These are phyloP conservation scores for Luehdorfia chinensis DNA, from an alignment of 1,140 invertebrate genomes.

Conservation along the genomic window DNA sequence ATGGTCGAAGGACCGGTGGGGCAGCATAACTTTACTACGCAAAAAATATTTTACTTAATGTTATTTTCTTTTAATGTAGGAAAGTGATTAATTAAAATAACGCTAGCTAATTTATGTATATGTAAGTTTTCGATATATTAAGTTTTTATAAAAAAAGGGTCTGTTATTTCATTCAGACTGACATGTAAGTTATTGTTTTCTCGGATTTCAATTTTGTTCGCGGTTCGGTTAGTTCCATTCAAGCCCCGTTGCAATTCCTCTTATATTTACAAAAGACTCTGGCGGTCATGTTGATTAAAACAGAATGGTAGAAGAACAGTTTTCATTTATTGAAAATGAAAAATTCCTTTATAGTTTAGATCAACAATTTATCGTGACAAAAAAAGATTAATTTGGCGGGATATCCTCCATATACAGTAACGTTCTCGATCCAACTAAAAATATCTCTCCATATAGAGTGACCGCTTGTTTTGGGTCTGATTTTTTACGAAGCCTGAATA, in stretches of 20 bases:
- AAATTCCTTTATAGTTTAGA: background rate
- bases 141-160: constrained; percentile 4
- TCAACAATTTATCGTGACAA: background rate
- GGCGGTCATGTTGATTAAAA: constrained; percentile 12
- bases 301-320: constrained; percentile 1
- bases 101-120: no score
- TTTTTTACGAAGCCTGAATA: no score
- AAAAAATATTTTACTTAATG: background rate
- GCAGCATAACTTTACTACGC: no score
- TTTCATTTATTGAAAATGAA: constrained; percentile 3
- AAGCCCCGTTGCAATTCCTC: constrained; percentile 7
- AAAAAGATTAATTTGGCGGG: no score
- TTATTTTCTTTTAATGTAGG: no score
- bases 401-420: no score
- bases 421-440: no score
- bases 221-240: constrained; percentile 4
- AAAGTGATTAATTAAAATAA: no score
- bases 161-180: constrained; percentile 3
- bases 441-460: no score
- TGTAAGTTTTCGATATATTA: no score
- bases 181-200: constrained; percentile 14
- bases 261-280: constrained; percentile 9
- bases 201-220: constrained; percentile 15
- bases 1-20: no score
- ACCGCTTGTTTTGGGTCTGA: no score